phyloP scores from a whole-genome alignment of 2,888 invertebrate species.

The Spodoptera exigua region DNA sequence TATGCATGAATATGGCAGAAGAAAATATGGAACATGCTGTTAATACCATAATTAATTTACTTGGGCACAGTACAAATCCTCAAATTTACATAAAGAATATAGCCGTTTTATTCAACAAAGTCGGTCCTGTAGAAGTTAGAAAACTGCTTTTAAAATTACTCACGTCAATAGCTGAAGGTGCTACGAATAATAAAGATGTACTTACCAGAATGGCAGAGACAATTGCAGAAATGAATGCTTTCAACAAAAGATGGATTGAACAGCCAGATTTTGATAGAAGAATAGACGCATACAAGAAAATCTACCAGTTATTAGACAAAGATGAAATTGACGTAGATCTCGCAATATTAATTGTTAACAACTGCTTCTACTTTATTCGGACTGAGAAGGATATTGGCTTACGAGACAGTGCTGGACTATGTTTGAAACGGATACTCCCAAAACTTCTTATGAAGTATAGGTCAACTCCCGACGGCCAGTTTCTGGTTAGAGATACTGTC shows the following conservation, averaged over 20 bases:
- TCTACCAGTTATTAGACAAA: slow-evolving; percentile 88
- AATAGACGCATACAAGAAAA: slow-evolving; percentile 93
- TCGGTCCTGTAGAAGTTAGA: slow-evolving; percentile 91
- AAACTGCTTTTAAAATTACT: slow-evolving; percentile 91
- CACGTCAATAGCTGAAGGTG: slow-evolving; percentile 88
- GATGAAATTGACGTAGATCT: slow-evolving; percentile 90
- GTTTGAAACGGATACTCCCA: slow-evolving; percentile 92
- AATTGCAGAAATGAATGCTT: slow-evolving; percentile 94
- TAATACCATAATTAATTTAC: slow-evolving; percentile 92
- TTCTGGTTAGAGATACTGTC: slow-evolving; percentile 93
- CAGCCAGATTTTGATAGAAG: slow-evolving; percentile 97
- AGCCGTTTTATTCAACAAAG: slow-evolving; percentile 92
- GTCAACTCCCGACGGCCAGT: slow-evolving; percentile 89
- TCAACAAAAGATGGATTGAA: slow-evolving; percentile 96
- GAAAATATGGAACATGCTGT: slow-evolving; percentile 92
- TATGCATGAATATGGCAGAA: slow-evolving; percentile 89
- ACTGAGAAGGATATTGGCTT: slow-evolving; percentile 95
- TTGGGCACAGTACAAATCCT: slow-evolving; percentile 91
- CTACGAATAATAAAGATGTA: slow-evolving; percentile 74
- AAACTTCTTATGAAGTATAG: slow-evolving; percentile 89
- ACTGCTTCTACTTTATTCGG: slow-evolving; percentile 93
- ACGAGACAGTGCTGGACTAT: slow-evolving; percentile 93
- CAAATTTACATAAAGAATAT: slow-evolving; percentile 91
- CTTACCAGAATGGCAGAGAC: slow-evolving; percentile 88
- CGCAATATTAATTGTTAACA: slow-evolving; percentile 93